Evolutionary conservation across 2,113 vertebrate species (phyloP), one percentile per base, ranked within the genome.

Genomic region (Osmerus eperlanus): DNA sequence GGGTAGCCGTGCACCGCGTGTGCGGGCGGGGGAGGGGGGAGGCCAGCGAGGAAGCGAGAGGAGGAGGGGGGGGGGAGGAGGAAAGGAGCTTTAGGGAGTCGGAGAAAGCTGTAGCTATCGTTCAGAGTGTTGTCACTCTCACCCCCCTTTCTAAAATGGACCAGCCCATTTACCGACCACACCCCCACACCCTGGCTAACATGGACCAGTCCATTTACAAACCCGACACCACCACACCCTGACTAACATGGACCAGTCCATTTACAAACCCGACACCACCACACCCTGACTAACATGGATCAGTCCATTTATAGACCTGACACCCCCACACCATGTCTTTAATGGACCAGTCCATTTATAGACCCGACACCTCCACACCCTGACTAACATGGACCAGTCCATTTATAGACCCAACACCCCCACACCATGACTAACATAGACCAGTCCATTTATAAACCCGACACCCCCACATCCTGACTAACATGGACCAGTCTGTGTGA

Each of bases 1-100:
- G 94, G 83, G 90, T 88, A 3, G 89, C 93, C 0, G 87, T 95
- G 82, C 92, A 88, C 6, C 84, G 88, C 63, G 93, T 94, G 77
- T 92, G 92, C 79, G 86, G 70, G 66, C 86, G 86, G 87, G 64
- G 82, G 0, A 87, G 92, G 74, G 64, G 71, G 32, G 59, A 41
- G 59, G n/a, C 58, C 54, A 11, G 77, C 15, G 60, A 73, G 70
- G 25, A 76, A 13, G 65, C 4, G 47, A 75, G 76, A 2, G 2
- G 78, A 80, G 81, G 80, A 74, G 72, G 86, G 13, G 2, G 78
- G 79, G 81, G 81, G 74, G 72, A 86, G 13, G 58, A 73, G 55
- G 91, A 90, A 70, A 91, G 89, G 78, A 92, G 80, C 59, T 84
- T 87, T 25, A 93, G 90, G 76, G 90, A 75, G 36, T 81, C 92